A percentile compares a stretch with the other conserved stretches of the same genome.
Evolutionary conservation across 2,888 invertebrate species (phyloP).

Genomic region (Gastracanthus pulcherrimus): DNA sequence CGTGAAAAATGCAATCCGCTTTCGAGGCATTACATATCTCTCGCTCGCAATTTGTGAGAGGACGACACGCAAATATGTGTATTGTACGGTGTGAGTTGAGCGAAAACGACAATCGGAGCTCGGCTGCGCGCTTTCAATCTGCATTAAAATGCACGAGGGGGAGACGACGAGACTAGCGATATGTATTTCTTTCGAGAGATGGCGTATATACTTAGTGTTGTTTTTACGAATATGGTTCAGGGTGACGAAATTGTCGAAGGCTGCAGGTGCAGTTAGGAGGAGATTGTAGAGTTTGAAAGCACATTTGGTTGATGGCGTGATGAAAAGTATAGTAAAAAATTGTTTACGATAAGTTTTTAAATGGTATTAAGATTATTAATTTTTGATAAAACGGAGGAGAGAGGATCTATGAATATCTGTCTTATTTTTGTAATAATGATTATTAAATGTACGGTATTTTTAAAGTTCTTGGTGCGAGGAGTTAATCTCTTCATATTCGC

Average conservation of each 20-base stretch:
- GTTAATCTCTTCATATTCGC: too few species aligned
- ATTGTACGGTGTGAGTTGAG: background rate
- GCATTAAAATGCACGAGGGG: constrained; percentile 27
- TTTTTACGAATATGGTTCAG: background rate
- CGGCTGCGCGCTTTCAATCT: constrained; percentile 45
- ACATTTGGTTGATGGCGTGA: too few species aligned
- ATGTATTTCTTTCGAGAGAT: background rate
- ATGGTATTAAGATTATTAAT: too few species aligned
- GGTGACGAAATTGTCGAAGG: background rate
- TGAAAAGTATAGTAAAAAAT: too few species aligned
- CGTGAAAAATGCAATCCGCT: constrained; percentile 55
- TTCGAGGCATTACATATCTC: constrained; percentile 39
- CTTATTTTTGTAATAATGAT: too few species aligned
- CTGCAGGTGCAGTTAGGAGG: too few species aligned
- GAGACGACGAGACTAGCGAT: background rate
- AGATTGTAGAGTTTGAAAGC: too few species aligned
- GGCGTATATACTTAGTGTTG: background rate
- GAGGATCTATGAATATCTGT: too few species aligned
- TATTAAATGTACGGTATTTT: too few species aligned
- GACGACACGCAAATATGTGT: background rate
- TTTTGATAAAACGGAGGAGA: too few species aligned
- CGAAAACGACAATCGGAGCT: constrained; percentile 38
- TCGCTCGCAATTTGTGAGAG: constrained; percentile 31
- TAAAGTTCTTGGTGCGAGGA: too few species aligned
- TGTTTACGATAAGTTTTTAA: too few species aligned